Base-by-base conservation (phyloP, 1,140 invertebrate species). In the Spodoptera litura region DNA sequence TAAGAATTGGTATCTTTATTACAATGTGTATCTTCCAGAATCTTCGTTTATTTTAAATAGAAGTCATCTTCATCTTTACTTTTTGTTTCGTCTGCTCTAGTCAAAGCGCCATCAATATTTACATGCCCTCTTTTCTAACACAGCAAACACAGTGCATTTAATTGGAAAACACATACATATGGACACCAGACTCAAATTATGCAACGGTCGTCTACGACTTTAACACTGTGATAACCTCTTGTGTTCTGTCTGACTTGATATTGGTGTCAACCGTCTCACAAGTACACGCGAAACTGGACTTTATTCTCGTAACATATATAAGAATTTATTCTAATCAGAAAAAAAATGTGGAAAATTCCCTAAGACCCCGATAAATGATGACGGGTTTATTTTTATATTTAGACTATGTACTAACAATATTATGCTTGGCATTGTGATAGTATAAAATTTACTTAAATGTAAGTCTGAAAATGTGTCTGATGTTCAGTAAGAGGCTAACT, bases 121-220 rank as follows among this genome's bases (percentile, higher is more conserved):
- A 31, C 15, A 20, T 20, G 61, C n/a, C 15, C 44, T 31, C 12
- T 68, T 52, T 44, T 68, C 11, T 52, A 27, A 52, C 11, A 38
- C 15, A 68, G 15, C 27, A 13, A 3, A 55, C 25, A 55, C 64
- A 70, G 20, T 51, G 27, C 51, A 20, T 12, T 38, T 52, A 71
- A 53, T 71, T 56, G 44, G 68, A 35, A 71, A 53, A 56, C 68
- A 71, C 27, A 55, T 35, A n/a, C 6, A 49, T 49, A 56, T 31
- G 56, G 38, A 51, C 75, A 62, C 70, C 55, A 79, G 70, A 73
- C 78, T 64, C 11, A 56, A 53, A 79, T 79, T 79, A 79, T 79
- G 78, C 78, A 79, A 79, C 52, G 52, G 11, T 56, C 70, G 78
- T 79, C 78, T 79, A 59, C 78, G 64, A 10, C 44, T 31, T n/a